Evolutionary conservation across 2,888 invertebrate genomes (phyloP).

Genomic region (Phyllotreta striolata): DNA sequence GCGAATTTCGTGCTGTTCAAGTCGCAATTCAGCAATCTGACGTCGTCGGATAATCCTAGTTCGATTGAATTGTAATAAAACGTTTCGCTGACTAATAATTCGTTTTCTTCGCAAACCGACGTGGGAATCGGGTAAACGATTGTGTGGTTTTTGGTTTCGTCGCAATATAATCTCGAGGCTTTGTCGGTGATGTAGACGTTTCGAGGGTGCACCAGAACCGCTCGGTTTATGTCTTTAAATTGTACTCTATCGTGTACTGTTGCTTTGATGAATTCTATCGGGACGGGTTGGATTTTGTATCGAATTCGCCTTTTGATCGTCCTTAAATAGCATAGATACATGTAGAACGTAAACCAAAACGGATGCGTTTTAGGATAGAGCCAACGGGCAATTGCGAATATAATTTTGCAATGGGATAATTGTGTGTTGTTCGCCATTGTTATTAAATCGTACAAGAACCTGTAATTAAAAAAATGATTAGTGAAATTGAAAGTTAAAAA

Average conservation of each 20-base stretch:
- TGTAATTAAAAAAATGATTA: no score
- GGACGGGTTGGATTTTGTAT: conserved; percentile 46
- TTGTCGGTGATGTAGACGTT: conserved; percentile 45
- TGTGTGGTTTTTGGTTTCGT: conserved; percentile 33
- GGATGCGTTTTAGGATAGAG: conserved; percentile 49
- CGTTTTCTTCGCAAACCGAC: conserved; percentile 34
- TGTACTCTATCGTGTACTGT: conserved; percentile 34
- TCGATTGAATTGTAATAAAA: conserved; percentile 39
- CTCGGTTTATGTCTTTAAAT: conserved; percentile 51
- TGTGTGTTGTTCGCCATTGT: no score
- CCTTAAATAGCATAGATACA: conserved; percentile 53
- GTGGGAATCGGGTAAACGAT: conserved; percentile 36
- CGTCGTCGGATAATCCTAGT: conserved; percentile 22
- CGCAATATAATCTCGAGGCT: conserved; percentile 40
- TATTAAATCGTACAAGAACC: no score
- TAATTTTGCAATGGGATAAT: background rate
- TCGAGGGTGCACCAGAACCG: conserved; percentile 47
- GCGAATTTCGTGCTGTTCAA: conserved; percentile 49
- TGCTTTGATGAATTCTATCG: conserved; percentile 44
- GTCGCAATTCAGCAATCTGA: conserved; percentile 35
- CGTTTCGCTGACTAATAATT: conserved; percentile 40
- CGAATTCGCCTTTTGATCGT: conserved; percentile 46
- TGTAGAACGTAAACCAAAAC: conserved; percentile 54
- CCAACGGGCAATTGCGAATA: conserved; percentile 39
- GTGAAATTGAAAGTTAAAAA: no score